Evolutionary conservation across 2,888 invertebrate genomes (phyloP), one percentile per base, ranked within the genome.

Genomic region (Lordiphosa fenestrarum): DNA sequence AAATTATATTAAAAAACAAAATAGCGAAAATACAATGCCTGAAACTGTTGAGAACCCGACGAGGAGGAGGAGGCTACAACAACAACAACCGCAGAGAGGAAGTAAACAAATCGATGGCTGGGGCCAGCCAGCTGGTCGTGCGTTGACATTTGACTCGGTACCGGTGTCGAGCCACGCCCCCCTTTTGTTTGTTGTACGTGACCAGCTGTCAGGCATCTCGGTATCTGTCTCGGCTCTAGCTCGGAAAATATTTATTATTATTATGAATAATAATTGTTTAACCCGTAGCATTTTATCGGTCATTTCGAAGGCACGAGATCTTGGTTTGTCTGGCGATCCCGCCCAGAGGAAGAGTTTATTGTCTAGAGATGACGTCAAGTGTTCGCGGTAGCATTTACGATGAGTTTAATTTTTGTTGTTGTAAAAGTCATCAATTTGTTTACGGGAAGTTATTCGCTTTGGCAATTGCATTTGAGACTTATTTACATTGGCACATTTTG

Each of bases 131-230:
- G 40, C 49, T 65, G 62, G 60, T 65, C 84, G 76, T 73, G 73
- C 76, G 65, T 76, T 76, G 81, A 76, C 76, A 80, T 76, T 83
- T 76, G 76, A 83, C 76, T 83, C 65, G 73, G 33, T 54, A 35
- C 41, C 52, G 21, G 21, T 4, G 37, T 5, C 36, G 46, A 39
- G 47, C 54, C 75, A 76, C 81, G 64, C 84, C 66, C 71, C 57
- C 30, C 21, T 13, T 35, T 21, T 39, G 12, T 25, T 25, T 39
- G 12, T 25, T 25, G 38, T 64, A 62, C 56, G 56, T 62, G 65
- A 64, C 65, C 42, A 42, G 57, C 33, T n/a, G 57, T 15, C 47
- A 62, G 56, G 48, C 56, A 60, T 60, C 63, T 53, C 36, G 52
- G 62, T 42, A 59, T 59, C 62, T 21, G 25, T 44, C 53, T 23